Percentiles rank a stretch among this genome's conserved stretches.
These are phyloP conservation scores for Pampus argenteus DNA, from an alignment of 2,797 vertebrate genomes.

Conservation along the genomic window DNA sequence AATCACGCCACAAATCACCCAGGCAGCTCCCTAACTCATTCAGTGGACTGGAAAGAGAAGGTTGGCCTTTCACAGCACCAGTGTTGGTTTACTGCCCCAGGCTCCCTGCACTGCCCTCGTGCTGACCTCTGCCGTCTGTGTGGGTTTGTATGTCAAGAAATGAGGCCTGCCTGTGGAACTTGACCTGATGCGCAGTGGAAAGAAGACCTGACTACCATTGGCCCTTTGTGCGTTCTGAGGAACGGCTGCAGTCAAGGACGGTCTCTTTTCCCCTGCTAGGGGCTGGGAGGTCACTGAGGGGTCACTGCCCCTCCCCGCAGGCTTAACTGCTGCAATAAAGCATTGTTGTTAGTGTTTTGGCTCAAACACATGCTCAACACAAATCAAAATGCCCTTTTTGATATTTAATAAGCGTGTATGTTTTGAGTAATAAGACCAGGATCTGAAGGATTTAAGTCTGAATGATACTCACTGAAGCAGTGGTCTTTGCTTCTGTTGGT, in stretches of 20 bases:
- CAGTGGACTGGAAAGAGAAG: conserved; percentile 74
- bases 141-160: conserved; percentile 76
- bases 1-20: conserved; percentile 79
- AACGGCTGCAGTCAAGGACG: conserved; percentile 62
- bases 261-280: conserved; percentile 50
- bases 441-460: conserved; percentile 42
- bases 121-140: conserved; percentile 76
- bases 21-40: conserved; percentile 72
- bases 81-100: conserved; percentile 77
- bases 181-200: conserved; percentile 76
- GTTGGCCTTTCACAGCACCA: conserved; percentile 70
- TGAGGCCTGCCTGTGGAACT: conserved; percentile 73
- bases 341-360: conserved; percentile 43
- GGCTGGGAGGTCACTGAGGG: conserved; percentile 57
- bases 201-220: conserved; percentile 71
- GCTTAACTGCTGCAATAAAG: conserved; percentile 39
- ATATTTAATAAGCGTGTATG: conserved; percentile 57
- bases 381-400: conserved; percentile 47
- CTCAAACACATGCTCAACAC: conserved; percentile 37
- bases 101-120: conserved; percentile 56
- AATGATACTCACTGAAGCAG: conserved; percentile 26
- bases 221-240: conserved; percentile 65
- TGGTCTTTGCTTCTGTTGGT: conserved; percentile 46
- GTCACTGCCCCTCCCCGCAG: conserved; percentile 36
- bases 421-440: conserved; percentile 56